Evolutionary conservation across 2,888 invertebrate genomes (phyloP), one percentile per base, ranked within the genome.

Genomic region (Thecocarcelia acutangulata): DNA sequence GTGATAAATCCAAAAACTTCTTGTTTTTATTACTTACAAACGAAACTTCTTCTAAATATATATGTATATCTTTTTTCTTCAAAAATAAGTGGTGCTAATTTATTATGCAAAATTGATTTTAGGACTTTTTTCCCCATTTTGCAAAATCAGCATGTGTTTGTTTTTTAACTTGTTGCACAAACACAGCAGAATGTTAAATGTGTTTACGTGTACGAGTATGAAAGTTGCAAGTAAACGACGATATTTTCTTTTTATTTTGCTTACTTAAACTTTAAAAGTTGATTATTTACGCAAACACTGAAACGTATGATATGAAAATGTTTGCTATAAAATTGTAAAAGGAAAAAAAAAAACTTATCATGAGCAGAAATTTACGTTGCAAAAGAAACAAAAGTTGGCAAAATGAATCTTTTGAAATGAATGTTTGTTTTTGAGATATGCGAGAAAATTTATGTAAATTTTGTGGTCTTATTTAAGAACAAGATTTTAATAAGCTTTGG

Each of bases 281-380:
- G 69, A 75, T 80, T 74, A 70, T 46, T 69, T 75, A 80, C 17
- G 64, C 74, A 75, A 80, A 80, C 69, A 64, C 63, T 58, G 69
- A 64, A 58, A 75, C 21, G 63, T 48, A 74, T 48, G 68, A 50
- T 52, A 58, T 52, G 42, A 44, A 59, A 46, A 80, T 74, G 21
- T 80, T 68, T 72, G 52, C 11, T 33, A 3, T 28, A 28, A 28
- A 28, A 3, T 15, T 37, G 5, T 15, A 2, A 2, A 24, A 37
- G 21, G 37, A 40, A 44, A 33, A 37, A 54, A 33, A n/a, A 21
- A 37, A 42, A 17, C 46, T 56, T 69, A 75, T 70, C 54, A 56
- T 11, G 5, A 37, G 33, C 33, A 33, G 9, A 33, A 33, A 8
- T 33, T 33, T 33, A 8, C 4, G 9, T 8, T 33, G 33, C 8